phyloP scores from a whole-genome alignment of 2,797 vertebrate genomes.

The Xiphophorus birchmanni region DNA sequence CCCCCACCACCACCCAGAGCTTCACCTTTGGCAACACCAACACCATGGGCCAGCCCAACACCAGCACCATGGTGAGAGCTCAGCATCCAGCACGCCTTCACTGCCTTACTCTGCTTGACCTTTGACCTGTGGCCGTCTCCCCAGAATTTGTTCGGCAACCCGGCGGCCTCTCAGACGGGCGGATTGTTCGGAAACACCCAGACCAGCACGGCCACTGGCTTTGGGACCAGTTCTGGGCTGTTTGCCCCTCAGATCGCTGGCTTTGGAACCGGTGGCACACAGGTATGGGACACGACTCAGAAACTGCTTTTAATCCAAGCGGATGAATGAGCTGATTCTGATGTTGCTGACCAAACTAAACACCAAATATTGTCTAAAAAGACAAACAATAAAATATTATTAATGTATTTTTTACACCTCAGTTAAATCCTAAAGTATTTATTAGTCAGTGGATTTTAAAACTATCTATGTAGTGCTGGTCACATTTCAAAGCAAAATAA shows the following conservation, averaged over 20 bases:
- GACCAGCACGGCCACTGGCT: conserved; percentile 88
- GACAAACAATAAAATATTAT: too few relatives aligned
- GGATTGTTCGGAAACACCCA: conserved; percentile 91
- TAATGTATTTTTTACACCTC: too few relatives aligned
- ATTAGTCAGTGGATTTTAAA: too few relatives aligned
- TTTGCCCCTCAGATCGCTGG: conserved; percentile 88
- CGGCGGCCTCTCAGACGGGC: conserved; percentile 84
- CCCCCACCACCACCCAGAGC: conserved; percentile 85
- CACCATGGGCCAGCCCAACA: conserved; percentile 89
- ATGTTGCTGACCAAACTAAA: too few relatives aligned
- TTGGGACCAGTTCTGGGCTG: conserved; percentile 85
- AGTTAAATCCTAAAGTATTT: too few relatives aligned
- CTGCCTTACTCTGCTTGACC: too few relatives aligned
- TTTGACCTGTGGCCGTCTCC: background rate
- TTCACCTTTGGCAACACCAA: conserved; percentile 91
- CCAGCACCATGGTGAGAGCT: conserved; percentile 89
- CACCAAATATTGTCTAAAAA: too few relatives aligned
- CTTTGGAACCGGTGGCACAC: conserved; percentile 88
- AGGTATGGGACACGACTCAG: conserved; percentile 72
- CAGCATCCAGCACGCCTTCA: too few relatives aligned
- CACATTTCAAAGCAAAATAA: too few relatives aligned
- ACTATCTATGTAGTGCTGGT: too few relatives aligned
- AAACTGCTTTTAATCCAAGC: background rate
- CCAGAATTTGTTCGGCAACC: conserved; percentile 92
- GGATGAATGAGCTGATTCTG: too few relatives aligned